Evolutionary conservation across 2,888 invertebrate genomes (phyloP).

Genomic region (Metalampra italica): DNA sequence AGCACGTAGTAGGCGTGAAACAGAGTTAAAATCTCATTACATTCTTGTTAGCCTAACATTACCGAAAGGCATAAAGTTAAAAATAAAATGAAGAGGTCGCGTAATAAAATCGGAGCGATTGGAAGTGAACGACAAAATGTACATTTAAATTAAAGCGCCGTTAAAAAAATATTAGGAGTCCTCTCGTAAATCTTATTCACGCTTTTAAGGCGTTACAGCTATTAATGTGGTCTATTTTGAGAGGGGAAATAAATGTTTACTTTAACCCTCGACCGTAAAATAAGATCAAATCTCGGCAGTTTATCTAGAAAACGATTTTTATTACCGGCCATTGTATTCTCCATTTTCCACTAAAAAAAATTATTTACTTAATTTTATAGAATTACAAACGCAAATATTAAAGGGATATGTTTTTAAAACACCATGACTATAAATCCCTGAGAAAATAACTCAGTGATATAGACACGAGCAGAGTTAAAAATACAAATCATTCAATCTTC

Average conservation of each 20-base stretch:
- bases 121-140: slow-evolving; percentile 35
- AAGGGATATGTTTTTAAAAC: neutral
- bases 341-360: no score
- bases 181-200: slow-evolving; percentile 18
- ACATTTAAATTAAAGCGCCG: slow-evolving; percentile 33
- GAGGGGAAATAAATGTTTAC: slow-evolving; percentile 14
- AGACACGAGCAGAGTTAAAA: slow-evolving; percentile 4
- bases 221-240: slow-evolving; percentile 29
- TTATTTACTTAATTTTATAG: no score
- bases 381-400: no score
- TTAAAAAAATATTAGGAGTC: slow-evolving; percentile 38
- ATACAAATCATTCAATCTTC: neutral
- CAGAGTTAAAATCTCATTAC: slow-evolving; percentile 7
- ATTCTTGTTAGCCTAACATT: neutral
- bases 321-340: no score
- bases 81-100: slow-evolving; percentile 28
- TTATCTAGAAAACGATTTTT: no score
- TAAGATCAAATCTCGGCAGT: neutral
- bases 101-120: slow-evolving; percentile 38
- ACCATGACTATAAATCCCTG: no score
- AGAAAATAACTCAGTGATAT: neutral
- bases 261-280: slow-evolving; percentile 1
- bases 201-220: slow-evolving; percentile 17
- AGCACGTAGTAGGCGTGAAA: slow-evolving; percentile 10
- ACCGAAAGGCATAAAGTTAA: neutral